Evolutionary conservation across 2,888 invertebrate genomes (phyloP), one percentile per base, ranked within the genome.

Genomic region (Cancer borealis): DNA sequence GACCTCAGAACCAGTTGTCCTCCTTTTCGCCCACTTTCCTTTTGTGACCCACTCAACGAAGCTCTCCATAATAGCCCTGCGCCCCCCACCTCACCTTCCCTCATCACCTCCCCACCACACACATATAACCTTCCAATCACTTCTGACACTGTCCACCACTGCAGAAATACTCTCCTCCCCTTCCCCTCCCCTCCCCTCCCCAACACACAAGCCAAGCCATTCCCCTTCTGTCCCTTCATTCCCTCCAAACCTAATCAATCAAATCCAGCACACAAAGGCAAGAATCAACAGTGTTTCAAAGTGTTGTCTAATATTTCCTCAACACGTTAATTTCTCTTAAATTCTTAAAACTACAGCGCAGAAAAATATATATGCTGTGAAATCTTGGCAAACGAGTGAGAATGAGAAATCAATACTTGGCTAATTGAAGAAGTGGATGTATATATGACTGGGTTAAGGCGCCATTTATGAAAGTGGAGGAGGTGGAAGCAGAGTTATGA

Each of bases 1-100:
- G 39, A 60, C 90, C 46, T 66, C 91, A 88, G 21, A n/a, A 47
- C 47, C 88, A 88, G 39, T 46, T 88, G 46, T 60, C 90, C 21
- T 46, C 90, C 49, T 60, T 90, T 30, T 21, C 30, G 54, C 90
- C 54, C 12, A 49, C 90, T 60, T 60, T 66, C 91, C 30, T 26
- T 60, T 54, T 54, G 30, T 54, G 17, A 49, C 90, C 49, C 17
- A 26, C 46, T 89, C 47, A 47, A 21, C 49, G 46, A n/a, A 46
- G 46, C 21, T 47, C 21, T 47, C 88, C 88, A n/a, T 47, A n/a
- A n/a, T 17, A 46, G 14, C 30, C 45, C 10, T n/a, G 21, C 88
- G 45, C 88, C 39, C 88, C 39, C 39, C 45, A 1, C 30, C 88
- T 30, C 21, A 4, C 45, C 46, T 6, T 45, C 46, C 49, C 0